These are phyloP conservation scores for Plutomurus gul DNA, from an alignment of 1,140 invertebrate species.

Conservation along the genomic window DNA sequence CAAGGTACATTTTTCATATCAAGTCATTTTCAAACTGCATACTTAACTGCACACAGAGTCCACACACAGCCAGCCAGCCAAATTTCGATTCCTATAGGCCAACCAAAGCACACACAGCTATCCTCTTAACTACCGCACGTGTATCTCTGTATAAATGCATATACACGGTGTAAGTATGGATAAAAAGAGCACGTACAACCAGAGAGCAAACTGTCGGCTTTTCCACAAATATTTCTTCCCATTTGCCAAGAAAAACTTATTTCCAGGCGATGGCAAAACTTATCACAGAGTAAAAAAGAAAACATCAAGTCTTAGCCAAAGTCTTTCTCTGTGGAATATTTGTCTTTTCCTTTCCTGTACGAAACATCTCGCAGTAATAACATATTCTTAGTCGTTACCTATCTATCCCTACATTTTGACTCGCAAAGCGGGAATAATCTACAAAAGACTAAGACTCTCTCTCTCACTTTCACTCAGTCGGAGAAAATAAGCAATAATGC, in stretches of 20 bases:
- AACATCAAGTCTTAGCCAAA: not conserved
- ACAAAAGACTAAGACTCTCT: no score
- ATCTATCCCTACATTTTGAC: no score
- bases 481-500: no score
- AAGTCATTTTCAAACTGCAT: not conserved
- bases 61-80: not conserved
- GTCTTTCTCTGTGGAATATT: constrained; percentile 7
- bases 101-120: not conserved
- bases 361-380: not conserved
- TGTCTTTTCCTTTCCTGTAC: not conserved
- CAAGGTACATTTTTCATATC: constrained; percentile 44
- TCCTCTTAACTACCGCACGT: no score
- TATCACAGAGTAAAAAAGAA: not conserved
- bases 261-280: constrained; percentile 8
- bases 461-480: no score
- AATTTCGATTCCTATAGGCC: not conserved
- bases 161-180: no score
- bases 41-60: not conserved
- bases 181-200: not conserved
- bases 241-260: not conserved
- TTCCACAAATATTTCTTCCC: not conserved
- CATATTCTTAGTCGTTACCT: not conserved
- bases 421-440: no score
- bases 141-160: no score
- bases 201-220: not conserved